phyloP scores from a whole-genome alignment of 2,888 invertebrate genomes.

The Yponomeuta cagnagella region DNA sequence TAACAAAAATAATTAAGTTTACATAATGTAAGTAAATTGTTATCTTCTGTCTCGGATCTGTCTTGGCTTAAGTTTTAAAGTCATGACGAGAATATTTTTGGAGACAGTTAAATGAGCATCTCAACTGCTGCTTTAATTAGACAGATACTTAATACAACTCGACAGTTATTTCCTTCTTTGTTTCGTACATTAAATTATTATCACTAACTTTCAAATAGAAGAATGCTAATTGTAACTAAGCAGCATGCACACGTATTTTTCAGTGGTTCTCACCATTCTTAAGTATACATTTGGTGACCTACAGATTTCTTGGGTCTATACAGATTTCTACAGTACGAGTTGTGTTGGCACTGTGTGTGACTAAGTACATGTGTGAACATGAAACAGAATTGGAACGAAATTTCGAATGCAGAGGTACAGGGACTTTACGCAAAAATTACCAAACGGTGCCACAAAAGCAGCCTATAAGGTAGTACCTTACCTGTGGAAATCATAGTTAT shows the following conservation, averaged over 20 bases:
- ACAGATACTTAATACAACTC: background rate
- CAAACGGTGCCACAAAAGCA: conserved; percentile 27
- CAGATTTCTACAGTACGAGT: background rate
- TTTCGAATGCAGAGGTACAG: background rate
- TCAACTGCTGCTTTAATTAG: background rate
- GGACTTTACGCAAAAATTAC: conserved; percentile 44
- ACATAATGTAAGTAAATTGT: too few species aligned
- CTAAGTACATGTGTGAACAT: background rate
- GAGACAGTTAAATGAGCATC: background rate
- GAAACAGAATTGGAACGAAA: background rate
- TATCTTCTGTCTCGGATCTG: background rate
- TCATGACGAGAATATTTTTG: background rate
- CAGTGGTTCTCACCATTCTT: background rate
- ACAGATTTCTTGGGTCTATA: background rate
- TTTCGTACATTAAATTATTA: background rate
- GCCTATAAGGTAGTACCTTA: background rate
- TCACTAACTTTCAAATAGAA: background rate
- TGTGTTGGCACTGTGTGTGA: background rate
- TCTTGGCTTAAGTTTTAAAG: background rate
- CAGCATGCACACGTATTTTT: background rate
- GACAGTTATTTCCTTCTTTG: conserved; percentile 3
- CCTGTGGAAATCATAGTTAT: background rate
- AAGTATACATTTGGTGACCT: background rate
- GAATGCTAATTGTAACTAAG: background rate
- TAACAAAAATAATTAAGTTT: background rate